Conservation (phyloP, 1,140 invertebrate genomes). For the Parapsyche elsis region DNA sequence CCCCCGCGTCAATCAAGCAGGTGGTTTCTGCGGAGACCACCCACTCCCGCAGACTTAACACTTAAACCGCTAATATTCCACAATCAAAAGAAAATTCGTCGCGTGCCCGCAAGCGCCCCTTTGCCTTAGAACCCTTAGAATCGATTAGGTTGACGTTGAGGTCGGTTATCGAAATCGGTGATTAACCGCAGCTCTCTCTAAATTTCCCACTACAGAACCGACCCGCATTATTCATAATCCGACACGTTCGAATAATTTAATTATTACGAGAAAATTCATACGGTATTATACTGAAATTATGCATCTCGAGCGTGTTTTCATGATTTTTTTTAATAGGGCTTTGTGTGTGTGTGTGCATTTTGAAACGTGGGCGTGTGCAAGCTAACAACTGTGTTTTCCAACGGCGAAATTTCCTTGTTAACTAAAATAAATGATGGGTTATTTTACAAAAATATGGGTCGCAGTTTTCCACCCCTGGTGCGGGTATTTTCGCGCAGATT, state of each 20-base stretch:
- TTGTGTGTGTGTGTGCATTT: not conserved
- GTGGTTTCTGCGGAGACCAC: conserved; percentile 8
- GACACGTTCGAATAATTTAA: too few species aligned
- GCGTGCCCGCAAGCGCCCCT: not conserved
- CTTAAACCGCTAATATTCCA: conserved; percentile 24
- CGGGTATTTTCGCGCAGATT: not conserved
- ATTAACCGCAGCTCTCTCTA: not conserved
- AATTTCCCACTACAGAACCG: too few species aligned
- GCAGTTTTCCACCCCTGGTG: not conserved
- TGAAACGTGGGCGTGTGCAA: not conserved
- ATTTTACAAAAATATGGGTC: conserved; percentile 8
- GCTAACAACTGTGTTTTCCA: not conserved
- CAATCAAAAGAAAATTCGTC: conserved; percentile 11
- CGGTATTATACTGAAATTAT: too few species aligned
- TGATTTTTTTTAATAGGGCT: too few species aligned
- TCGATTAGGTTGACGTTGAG: conserved; percentile 1
- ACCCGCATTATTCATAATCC: too few species aligned
- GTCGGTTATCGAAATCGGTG: not conserved
- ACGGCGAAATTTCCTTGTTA: not conserved
- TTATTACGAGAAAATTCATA: too few species aligned
- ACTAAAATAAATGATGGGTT: conserved; percentile 11
- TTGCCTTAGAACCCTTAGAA: not conserved
- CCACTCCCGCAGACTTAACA: conserved; percentile 20
- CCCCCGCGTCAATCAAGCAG: conserved; percentile 24
- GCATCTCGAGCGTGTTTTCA: too few species aligned